Conservation (phyloP, 2,888 invertebrate genomes). For the Pollenia angustigena region DNA sequence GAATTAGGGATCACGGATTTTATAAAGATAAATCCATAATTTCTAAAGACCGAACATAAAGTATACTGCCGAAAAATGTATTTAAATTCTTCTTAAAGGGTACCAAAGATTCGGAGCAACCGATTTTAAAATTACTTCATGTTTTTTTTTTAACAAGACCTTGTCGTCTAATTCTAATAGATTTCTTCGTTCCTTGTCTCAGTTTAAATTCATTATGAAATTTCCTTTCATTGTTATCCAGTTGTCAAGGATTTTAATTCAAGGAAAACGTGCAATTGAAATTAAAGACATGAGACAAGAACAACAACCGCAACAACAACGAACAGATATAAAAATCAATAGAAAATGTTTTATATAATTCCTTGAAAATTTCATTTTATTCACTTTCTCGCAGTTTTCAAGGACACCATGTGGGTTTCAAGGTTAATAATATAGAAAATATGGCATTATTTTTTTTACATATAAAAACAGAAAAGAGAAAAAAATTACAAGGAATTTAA, state of each 20-base stretch:
- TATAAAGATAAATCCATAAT: no score
- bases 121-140: no score
- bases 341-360: background rate
- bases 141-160: background rate
- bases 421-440: conserved; percentile 23
- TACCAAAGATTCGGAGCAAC: no score
- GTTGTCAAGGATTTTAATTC: conserved; percentile 59
- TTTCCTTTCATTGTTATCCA: conserved; percentile 29
- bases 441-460: background rate
- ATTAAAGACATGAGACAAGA: conserved; percentile 46
- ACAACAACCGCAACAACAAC: conserved; percentile 6
- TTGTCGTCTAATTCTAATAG: conserved; percentile 18
- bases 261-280: conserved; percentile 58
- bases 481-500: background rate
- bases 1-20: no score
- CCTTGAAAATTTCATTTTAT: background rate
- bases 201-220: background rate
- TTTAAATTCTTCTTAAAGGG: no score
- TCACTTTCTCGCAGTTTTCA: conserved; percentile 36
- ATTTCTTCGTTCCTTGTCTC: conserved; percentile 1
- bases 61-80: no score
- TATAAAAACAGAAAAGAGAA: background rate
- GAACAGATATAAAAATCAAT: conserved; percentile 52
- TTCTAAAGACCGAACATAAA: no score
- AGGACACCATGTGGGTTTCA: conserved; percentile 51